Evolutionary conservation across 1,140 invertebrate species (phyloP), one percentile per base, ranked within the genome.

Genomic region (Lasioglossum baleicum): DNA sequence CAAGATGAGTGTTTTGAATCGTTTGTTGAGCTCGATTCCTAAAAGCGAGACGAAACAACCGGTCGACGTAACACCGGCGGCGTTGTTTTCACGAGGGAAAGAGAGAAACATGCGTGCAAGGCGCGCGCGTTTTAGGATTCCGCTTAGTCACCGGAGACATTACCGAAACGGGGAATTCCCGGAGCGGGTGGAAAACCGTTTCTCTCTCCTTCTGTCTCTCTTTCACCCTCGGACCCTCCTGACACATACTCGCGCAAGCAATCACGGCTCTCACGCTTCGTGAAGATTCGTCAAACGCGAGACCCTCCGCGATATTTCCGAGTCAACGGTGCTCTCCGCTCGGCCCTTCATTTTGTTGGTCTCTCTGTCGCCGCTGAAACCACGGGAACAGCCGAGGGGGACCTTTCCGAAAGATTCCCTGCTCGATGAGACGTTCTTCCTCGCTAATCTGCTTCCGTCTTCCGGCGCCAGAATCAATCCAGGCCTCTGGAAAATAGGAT

Each of bases 241-340:
- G 75, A 80, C 61, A 42, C 63, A 64, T 51, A 60, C 53, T 63
- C 58, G 71, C 42, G 68, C 65, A 40, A 51, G 58, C 79, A 42
- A 71, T 72, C 72, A 85, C 44, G 73, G 77, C 73, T 69, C 83
- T 86, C 77, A 85, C 72, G 73, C 61, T 64, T 74, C 40, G 77
- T 58, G 81, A 64, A 44, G 51, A 53, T 79, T 75, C 66, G 81
- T 86, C 70, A 86, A 86, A 86, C 81, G 85, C 84, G 85, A 81
- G 64, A 86, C 74, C 81, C 83, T 83, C 74, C 66, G 83, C 81
- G 81, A 86, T 83, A 83, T 86, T 86, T 86, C 77, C 85, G 77
- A 83, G 84, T 86, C 81, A 86, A 86, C 81, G 81, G 77, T 74
- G 66, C 67, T 72, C 74, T 76, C 65, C 35, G 74, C 68, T 76